Base-by-base conservation (phyloP, 2,888 invertebrate genomes). In the Dynastes maya region DNA sequence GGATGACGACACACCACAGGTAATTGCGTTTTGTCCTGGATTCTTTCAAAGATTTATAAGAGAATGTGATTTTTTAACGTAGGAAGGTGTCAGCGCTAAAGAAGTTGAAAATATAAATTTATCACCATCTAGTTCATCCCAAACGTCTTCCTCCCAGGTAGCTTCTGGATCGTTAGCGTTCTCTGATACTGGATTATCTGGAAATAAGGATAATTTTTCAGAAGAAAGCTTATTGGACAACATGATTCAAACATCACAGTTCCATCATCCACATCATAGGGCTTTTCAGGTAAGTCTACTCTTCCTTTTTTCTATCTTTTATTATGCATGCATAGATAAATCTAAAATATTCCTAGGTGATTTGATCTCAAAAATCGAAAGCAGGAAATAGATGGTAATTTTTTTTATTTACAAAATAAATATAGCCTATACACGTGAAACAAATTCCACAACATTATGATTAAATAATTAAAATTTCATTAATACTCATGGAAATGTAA, bases 211-310 rank as follows among this genome's bases (percentile, higher is more conserved):
- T 75, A 77, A 83, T 49, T 85, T 86, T 74, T 84, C 87, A 77
- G 88, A 87, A 86, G 90, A 90, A 84, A 90, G 90, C 83, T 86
- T 90, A 65, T 85, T 90, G 85, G 89, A 89, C 85, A 91, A 91
- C 84, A 92, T 93, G 92, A 92, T 92, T 88, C 92, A 92, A 88
- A 91, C 92, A 82, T 90, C 92, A 81, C 92, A 92, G 83, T 91
- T 92, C 84, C 92, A 92, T 86, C 91, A 91, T 85, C 90, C 91
- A 83, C 91, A 91, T 84, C 90, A 93, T 86, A 92, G 94, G 88
- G 92, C 91, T 81, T 91, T 94, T 88, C 94, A 94, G 92, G 95
- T 95, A 88, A 89, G 90, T 89, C 51, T 32, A 5, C 32, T 32
- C 5, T 32, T 4, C 4, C 32, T 32, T 32, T 32, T 32, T 32